Evolutionary conservation across 2,888 invertebrate genomes (phyloP), one percentile per base, ranked within the genome.

Genomic region (Drosophila birchii): DNA sequence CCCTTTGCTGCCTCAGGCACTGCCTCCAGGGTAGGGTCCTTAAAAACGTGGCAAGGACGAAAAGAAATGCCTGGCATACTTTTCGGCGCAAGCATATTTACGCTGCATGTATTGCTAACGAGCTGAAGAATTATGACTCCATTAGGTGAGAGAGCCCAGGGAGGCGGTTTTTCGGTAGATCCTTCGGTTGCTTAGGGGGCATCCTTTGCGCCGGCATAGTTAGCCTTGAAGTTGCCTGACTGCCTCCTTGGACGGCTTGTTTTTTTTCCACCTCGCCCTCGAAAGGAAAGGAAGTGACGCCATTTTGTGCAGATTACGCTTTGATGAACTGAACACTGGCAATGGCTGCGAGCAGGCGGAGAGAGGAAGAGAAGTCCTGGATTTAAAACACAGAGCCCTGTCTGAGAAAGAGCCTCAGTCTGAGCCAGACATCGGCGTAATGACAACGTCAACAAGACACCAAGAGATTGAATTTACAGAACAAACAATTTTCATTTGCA

Each of bases 401-500:
- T 20, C 18, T 44, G 38, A 58, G 43, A 32, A 43, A 67, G 67
- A 64, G 36, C 20, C 51, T 49, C 4, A 29, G 45, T 14, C 29
- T 47, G 47, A 55, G 59, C 53, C 67, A 51, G 36, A 47, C 47
- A 47, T 29, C 57, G 76, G 66, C 84, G 72, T 84, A 84, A 84
- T 84, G 84, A 84, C 84, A 84, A 87, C 84, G 84, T 84, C 84
- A 84, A 84, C 84, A 87, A 76, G 87, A 81, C 72, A 75, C 76
- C 71, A 66, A 77, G 69, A 85, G 88, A 83, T 88, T 83, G 83
- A 86, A 88, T 83, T 86, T 88, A 83, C 88, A 78, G 75, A 88
- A 84, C 88, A 86, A 88, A 86, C 88, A 88, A 86, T 86, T 86
- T 88, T 86, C 86, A 86, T 86, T 86, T 86, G 86, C 86, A 88